Percentiles rank a stretch among this genome's conserved stretches.
phyloP scores from a whole-genome alignment of 1,140 invertebrate species.

The Papilio helenus region DNA sequence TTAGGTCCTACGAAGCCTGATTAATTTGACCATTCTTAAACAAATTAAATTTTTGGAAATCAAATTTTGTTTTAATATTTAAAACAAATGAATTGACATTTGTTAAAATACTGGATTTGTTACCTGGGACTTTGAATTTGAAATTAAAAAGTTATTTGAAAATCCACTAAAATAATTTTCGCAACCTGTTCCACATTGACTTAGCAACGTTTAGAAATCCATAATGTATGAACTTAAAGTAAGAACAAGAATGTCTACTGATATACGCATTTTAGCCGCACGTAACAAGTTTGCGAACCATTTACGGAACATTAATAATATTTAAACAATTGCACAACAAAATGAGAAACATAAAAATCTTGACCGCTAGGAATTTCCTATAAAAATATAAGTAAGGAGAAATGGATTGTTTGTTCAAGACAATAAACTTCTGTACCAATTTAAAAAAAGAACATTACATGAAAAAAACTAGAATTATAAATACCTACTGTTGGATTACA shows the following conservation, averaged over 20 bases:
- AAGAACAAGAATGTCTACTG: background rate
- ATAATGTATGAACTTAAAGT: slow-evolving; percentile 4
- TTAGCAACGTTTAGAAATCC: background rate
- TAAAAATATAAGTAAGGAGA: background rate
- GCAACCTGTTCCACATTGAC: background rate
- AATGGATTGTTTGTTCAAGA: background rate
- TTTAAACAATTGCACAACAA: background rate
- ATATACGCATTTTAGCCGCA: background rate
- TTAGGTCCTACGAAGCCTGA: too few species aligned
- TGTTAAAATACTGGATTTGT: too few species aligned
- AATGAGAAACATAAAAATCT: background rate
- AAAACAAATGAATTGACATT: too few species aligned
- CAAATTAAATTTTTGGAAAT: too few species aligned
- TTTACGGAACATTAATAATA: background rate
- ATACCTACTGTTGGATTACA: too few species aligned
- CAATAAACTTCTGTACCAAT: too few species aligned
- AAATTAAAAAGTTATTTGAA: background rate
- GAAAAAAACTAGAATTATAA: too few species aligned
- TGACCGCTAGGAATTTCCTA: background rate
- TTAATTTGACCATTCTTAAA: too few species aligned
- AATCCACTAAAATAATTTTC: background rate
- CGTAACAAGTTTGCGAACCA: slow-evolving; percentile 1
- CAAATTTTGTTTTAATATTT: too few species aligned
- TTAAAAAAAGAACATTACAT: background rate
- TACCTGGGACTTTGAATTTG: background rate